Evolutionary conservation across 2,888 invertebrate species (phyloP).

Genomic region (Crocallis elinguaria): DNA sequence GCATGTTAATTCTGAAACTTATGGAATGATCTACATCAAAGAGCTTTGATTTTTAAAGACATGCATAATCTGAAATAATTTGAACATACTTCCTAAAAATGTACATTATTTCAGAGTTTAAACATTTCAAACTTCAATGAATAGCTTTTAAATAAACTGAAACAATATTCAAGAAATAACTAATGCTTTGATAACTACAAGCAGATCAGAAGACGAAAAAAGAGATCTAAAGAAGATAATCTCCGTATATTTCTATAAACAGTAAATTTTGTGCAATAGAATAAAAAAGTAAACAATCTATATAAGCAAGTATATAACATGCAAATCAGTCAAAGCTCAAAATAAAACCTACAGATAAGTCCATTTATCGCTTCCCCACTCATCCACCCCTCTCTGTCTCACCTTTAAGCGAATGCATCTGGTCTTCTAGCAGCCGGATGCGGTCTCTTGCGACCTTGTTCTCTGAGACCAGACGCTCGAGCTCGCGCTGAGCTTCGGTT

Average conservation of each 20-base stretch:
- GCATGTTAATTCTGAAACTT: constrained; percentile 58
- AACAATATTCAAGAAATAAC: no score
- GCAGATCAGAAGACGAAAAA: background rate
- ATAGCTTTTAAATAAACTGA: no score
- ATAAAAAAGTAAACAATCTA: constrained; percentile 4
- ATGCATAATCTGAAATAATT: constrained; percentile 8
- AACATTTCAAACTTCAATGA: no score
- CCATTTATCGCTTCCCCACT: background rate
- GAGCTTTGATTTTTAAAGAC: background rate
- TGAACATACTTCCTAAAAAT: no score
- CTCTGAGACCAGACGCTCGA: constrained; percentile 91
- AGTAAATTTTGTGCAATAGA: background rate
- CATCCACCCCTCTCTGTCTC: constrained; percentile 39
- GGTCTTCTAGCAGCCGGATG: constrained; percentile 90
- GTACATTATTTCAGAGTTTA: no score
- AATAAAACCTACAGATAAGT: constrained; percentile 7
- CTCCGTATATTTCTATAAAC: background rate
- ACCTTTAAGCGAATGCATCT: constrained; percentile 92
- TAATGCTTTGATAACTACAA: no score
- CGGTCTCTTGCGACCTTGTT: constrained; percentile 92
- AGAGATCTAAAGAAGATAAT: background rate
- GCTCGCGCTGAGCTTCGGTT: constrained; percentile 95
- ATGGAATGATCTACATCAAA: constrained; percentile 19
- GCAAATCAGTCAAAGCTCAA: constrained; percentile 23
- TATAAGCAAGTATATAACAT: constrained; percentile 10